Base-by-base conservation (phyloP, 1,140 invertebrate species). In the Drosophila sproati region DNA sequence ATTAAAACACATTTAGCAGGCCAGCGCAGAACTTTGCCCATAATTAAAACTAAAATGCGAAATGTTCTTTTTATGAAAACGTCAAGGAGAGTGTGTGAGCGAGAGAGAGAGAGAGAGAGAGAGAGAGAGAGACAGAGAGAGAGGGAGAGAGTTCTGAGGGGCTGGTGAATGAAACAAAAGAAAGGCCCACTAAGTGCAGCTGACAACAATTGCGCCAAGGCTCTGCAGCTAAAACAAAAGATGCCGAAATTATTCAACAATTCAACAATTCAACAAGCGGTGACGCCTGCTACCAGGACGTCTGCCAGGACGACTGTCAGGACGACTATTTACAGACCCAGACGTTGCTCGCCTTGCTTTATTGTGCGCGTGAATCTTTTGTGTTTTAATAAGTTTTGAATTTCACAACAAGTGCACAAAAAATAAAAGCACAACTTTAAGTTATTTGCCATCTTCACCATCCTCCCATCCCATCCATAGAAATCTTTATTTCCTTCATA, bases 311-410 rank as follows among this genome's bases (percentile, higher is more conserved):
- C 12, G 4, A 8, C 6, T 5, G 31, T 20, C 5, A 20, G 12
- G 45, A 57, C 50, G 39, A 45, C 50, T 55, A 56, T 66, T 66
- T 56, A 5, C 35, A 7, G 2, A 34, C 34, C 0, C 34, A 34
- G 35, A 7, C 35, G 39, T 43, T 43, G 39, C 57, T 34, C 39
- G 28, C 5, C 7, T 32, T 34, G 60, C 47, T 39, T 48, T 50
- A 50, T 48, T 62, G 43, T 62, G 60, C 20, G 32, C 45, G 75
- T 51, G 80, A 56, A 64, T 62, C 78, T 77, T 82, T 81, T 82
- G 73, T 81, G 79, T 85, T 83, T 85, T 83, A 83, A 83, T 83
- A 85, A 80, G 81, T 85, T 85, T 85, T 85, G 73, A 77, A 77
- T 79, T 79, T 82, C 80, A 68, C 48, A 75, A 78, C 80, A 82